A percentile compares a stretch with the other conserved stretches of the same genome.
These are phyloP conservation scores for Battus philenor DNA, from an alignment of 1,140 invertebrate genomes.

Conservation along the genomic window DNA sequence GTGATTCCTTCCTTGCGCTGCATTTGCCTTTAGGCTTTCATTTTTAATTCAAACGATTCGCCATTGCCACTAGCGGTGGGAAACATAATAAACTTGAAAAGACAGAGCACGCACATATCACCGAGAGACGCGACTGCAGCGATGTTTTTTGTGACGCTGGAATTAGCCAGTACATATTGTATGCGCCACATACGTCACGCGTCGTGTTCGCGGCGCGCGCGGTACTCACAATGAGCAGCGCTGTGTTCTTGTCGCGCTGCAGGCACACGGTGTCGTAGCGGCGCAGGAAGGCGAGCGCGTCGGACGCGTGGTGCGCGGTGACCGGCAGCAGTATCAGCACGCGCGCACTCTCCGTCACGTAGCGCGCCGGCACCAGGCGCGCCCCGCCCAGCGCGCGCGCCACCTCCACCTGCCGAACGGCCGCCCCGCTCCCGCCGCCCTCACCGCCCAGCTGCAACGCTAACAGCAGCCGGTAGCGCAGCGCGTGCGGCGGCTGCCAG, in stretches of 20 bases:
- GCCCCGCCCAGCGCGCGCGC: conserved; percentile 88
- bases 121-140: no score
- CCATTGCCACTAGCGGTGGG: no score
- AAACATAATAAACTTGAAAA: no score
- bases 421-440: background rate
- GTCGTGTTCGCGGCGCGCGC: no score
- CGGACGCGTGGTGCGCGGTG: conserved; percentile 11
- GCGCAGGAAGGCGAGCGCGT: conserved; percentile 40
- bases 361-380: conserved; percentile 91
- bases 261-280: conserved; percentile 27
- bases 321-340: conserved; percentile 84
- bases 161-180: no score
- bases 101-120: no score
- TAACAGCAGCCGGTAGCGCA: conserved; percentile 92
- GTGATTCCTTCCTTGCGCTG: no score
- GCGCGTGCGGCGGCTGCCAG: conserved; percentile 91
- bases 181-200: no score
- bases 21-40: no score
- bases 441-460: conserved; percentile 45
- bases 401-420: conserved; percentile 69
- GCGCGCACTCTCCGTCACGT: conserved; percentile 92
- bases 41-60: no score
- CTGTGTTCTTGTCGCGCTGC: conserved; percentile 31
- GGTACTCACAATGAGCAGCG: conserved; percentile 27
- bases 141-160: no score